Percentiles rank a stretch among this genome's conserved stretches.
Evolutionary conservation across 1,140 invertebrate species (phyloP).

Genomic region (Heliconius congener): DNA sequence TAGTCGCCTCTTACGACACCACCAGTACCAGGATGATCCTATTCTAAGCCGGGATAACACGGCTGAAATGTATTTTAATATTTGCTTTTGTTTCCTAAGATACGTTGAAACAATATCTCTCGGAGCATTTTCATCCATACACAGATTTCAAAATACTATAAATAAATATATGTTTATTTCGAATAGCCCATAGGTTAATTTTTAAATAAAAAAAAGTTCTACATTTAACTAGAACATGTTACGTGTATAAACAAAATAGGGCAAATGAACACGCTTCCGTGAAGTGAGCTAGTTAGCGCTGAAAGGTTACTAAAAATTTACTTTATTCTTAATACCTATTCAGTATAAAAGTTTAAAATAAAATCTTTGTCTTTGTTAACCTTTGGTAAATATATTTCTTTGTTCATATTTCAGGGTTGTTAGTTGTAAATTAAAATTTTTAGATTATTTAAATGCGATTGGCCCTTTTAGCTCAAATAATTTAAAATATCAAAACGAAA

Average conservation of each 20-base stretch:
- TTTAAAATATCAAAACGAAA: no score
- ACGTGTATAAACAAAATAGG: conserved; percentile 16
- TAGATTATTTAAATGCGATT: no score
- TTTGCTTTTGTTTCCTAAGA: neutral
- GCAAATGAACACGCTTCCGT: conserved; percentile 19
- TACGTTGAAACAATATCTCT: neutral
- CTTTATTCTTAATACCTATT: conserved; percentile 6
- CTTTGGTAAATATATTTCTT: neutral
- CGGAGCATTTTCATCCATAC: neutral
- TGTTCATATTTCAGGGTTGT: neutral
- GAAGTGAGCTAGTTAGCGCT: conserved; percentile 18
- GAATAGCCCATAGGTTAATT: neutral
- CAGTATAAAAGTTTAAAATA: conserved; percentile 1
- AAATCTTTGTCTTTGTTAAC: neutral
- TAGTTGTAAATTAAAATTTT: no score
- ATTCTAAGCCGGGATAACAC: no score
- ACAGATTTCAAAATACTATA: neutral
- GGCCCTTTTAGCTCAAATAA: no score
- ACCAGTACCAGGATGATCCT: no score
- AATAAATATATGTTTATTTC: neutral
- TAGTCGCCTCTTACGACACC: no score
- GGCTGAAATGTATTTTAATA: neutral
- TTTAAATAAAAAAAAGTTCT: neutral
- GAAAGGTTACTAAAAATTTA: conserved; percentile 16
- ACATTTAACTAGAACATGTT: conserved; percentile 19